phyloP scores from a whole-genome alignment of 2,888 invertebrate species.

The Himalopsyche kuldschensis region DNA sequence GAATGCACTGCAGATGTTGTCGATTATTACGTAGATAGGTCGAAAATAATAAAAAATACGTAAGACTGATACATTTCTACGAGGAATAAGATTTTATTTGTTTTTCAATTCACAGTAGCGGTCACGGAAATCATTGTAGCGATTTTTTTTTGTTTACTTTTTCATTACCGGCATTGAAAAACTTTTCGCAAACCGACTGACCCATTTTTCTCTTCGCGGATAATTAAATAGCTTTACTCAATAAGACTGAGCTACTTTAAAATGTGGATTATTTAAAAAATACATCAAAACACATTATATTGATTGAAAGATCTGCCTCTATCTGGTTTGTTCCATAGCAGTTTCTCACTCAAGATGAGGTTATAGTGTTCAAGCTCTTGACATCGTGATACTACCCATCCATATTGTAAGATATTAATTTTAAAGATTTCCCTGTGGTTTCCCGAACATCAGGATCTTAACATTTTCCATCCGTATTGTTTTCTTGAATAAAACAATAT shows the following conservation, averaged over 20 bases:
- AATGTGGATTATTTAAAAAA: neutral
- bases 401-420: too few species aligned
- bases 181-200: conserved; percentile 8
- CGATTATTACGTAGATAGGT: too few species aligned
- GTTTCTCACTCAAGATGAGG: too few species aligned
- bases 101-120: neutral
- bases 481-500: too few species aligned
- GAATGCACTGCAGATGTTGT: too few species aligned
- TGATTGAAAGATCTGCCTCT: neutral
- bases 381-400: too few species aligned
- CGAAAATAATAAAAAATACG: too few species aligned
- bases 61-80: neutral
- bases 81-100: neutral
- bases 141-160: neutral
- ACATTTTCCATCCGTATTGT: too few species aligned
- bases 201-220: conserved; percentile 6
- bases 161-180: neutral
- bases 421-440: too few species aligned
- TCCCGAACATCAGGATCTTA: too few species aligned
- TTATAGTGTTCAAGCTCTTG: too few species aligned
- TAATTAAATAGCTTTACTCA: neutral
- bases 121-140: neutral
- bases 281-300: neutral
- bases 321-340: too few species aligned
- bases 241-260: neutral